Evolutionary conservation across 2,797 vertebrate genomes (phyloP).

Genomic region (Uromys caudimaculatus): DNA sequence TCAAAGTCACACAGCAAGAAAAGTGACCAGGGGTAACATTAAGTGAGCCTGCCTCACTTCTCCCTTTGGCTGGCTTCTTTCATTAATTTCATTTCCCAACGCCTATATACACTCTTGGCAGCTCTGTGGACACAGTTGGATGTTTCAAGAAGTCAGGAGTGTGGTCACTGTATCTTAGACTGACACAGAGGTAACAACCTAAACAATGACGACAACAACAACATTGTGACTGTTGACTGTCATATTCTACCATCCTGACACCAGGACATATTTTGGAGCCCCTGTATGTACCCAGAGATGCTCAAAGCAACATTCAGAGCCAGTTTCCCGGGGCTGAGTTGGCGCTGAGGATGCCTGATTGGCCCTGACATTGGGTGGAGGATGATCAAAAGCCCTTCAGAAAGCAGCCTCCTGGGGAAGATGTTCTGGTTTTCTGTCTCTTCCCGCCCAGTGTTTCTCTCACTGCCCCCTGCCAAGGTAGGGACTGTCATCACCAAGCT

Average conservation of each 20-base stretch:
- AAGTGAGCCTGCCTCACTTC: not conserved
- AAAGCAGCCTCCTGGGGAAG: conserved; percentile 6
- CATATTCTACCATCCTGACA: not conserved
- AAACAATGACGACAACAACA: not conserved
- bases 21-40: not conserved
- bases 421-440: not conserved
- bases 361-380: conserved; percentile 43
- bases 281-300: not conserved
- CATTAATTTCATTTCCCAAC: not conserved
- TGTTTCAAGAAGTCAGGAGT: not conserved
- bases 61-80: not conserved
- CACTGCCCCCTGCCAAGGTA: conserved; percentile 3
- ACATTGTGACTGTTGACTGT: not conserved
- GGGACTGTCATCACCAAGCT: not conserved
- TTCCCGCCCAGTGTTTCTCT: not conserved
- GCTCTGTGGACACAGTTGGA: not conserved
- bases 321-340: not conserved
- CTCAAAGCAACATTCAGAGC: accelerated
- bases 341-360: not conserved
- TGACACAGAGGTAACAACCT: not conserved
- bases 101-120: not conserved
- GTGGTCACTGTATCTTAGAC: not conserved
- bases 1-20: conserved; percentile 18
- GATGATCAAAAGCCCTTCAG: conserved; percentile 66
- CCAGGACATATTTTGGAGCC: accelerated